phyloP scores from a whole-genome alignment of 2,797 vertebrate species.

The Loris lydekkerianus region DNA sequence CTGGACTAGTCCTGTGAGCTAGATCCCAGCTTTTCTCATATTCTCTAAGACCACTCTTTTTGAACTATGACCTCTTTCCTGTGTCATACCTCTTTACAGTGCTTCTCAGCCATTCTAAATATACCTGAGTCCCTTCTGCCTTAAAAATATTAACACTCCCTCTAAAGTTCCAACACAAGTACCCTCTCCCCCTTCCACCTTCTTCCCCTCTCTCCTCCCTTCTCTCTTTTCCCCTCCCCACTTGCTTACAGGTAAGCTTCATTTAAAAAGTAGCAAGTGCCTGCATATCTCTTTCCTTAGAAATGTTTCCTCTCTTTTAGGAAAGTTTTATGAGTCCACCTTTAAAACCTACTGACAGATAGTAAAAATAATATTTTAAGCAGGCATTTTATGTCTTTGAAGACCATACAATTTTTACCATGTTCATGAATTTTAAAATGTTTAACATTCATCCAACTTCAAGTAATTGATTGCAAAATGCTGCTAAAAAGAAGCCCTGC shows the following conservation, averaged over 20 bases:
- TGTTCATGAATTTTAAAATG: not conserved
- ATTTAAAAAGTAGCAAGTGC: not conserved
- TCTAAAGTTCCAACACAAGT: not conserved
- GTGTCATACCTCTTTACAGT: not conserved
- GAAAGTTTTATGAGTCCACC: not conserved
- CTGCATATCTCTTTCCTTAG: slow-evolving; percentile 30
- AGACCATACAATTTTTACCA: slow-evolving; percentile 11
- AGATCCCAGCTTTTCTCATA: not conserved
- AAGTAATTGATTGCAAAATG: slow-evolving; percentile 14
- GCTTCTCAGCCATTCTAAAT: not conserved
- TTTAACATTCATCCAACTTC: slow-evolving; percentile 26
- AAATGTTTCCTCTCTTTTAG: not conserved
- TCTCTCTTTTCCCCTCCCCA: not conserved
- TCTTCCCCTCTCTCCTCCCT: not conserved
- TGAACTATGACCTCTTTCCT: not conserved
- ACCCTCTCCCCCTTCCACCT: not conserved
- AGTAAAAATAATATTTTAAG: not conserved
- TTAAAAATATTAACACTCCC: not conserved
- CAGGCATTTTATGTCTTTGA: slow-evolving; percentile 14
- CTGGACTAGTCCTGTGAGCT: not conserved
- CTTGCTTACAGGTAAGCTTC: not conserved
- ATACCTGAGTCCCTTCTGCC: not conserved
- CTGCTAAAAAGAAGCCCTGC: slow-evolving; percentile 19
- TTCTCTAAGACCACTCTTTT: not conserved
- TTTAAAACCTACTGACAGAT: not conserved